Evolutionary conservation across 1,140 invertebrate genomes (phyloP).

Genomic region (Trialeurodes vaporariorum): DNA sequence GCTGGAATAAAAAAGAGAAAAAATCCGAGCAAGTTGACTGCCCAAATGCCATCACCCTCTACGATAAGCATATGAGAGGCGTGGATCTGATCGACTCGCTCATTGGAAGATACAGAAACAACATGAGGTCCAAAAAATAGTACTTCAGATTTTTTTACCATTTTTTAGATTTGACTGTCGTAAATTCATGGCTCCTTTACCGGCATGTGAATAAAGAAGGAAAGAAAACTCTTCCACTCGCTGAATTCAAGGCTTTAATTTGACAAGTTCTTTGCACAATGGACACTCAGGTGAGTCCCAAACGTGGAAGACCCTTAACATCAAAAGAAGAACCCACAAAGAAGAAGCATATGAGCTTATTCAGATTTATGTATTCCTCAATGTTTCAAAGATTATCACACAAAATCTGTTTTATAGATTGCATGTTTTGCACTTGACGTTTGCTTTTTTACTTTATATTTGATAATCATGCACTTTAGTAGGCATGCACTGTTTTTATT

Average conservation of each 20-base stretch:
- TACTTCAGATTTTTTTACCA: conserved; percentile 15
- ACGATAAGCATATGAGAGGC: conserved; percentile 39
- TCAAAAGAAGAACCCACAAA: too few species aligned
- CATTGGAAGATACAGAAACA: conserved; percentile 31
- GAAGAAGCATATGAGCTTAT: too few species aligned
- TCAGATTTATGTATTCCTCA: too few species aligned
- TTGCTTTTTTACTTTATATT: too few species aligned
- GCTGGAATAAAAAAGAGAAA: conserved; percentile 22
- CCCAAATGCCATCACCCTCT: conserved; percentile 35
- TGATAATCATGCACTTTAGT: too few species aligned
- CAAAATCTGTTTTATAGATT: too few species aligned
- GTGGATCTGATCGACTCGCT: conserved; percentile 33
- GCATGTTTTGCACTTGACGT: too few species aligned
- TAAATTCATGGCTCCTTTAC: conserved; percentile 26
- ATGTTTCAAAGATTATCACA: too few species aligned
- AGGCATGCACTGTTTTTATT: too few species aligned
- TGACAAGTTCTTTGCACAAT: conserved; percentile 3
- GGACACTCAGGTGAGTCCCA: background rate
- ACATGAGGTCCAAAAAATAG: conserved; percentile 24
- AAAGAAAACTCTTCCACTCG: too few species aligned
- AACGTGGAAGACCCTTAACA: conserved; percentile 6
- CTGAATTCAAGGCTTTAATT: too few species aligned
- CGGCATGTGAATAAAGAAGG: conserved; percentile 21
- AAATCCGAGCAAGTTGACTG: conserved; percentile 35
- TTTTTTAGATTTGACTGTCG: conserved; percentile 9